Percentiles rank a stretch among this genome's conserved stretches.
Evolutionary conservation across 2,888 invertebrate species (phyloP).

Genomic region (Helicoverpa assulta): DNA sequence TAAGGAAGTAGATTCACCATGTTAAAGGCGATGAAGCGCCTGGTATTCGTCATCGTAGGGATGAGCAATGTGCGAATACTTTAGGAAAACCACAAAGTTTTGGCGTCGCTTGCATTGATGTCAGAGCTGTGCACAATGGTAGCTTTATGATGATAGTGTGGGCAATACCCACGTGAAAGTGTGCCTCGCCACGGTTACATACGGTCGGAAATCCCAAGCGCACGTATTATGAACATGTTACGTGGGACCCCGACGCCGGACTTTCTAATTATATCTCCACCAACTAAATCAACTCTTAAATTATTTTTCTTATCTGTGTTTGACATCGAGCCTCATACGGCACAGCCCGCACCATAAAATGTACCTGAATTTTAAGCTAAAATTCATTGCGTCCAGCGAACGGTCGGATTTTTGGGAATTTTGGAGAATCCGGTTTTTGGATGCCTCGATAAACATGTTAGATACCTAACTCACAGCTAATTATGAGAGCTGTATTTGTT

Average conservation of each 20-base stretch:
- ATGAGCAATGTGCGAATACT: slow-evolving; percentile 36
- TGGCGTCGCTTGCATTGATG: slow-evolving; percentile 22
- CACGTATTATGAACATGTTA: slow-evolving; percentile 67
- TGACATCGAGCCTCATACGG: slow-evolving; percentile 19
- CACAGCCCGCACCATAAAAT: neutral
- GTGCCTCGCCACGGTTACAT: slow-evolving; percentile 66
- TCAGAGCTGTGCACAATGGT: slow-evolving; percentile 59
- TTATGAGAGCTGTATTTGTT: slow-evolving; percentile 34
- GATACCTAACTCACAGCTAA: slow-evolving; percentile 28
- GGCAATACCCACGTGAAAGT: slow-evolving; percentile 84
- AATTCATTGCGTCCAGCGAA: slow-evolving; percentile 24
- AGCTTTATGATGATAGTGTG: slow-evolving; percentile 60
- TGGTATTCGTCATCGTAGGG: neutral
- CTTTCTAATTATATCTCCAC: slow-evolving; percentile 71
- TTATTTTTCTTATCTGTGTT: slow-evolving; percentile 34
- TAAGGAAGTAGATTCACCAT: slow-evolving; percentile 9
- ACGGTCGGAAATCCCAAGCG: slow-evolving; percentile 76
- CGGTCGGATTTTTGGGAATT: slow-evolving; percentile 39
- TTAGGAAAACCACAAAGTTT: slow-evolving; percentile 67
- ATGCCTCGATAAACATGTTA: slow-evolving; percentile 33
- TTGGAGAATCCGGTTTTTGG: slow-evolving; percentile 41
- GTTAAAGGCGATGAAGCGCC: slow-evolving; percentile 12
- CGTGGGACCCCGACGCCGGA: slow-evolving; percentile 64
- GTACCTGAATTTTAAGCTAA: slow-evolving; percentile 3
- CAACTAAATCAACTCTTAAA: slow-evolving; percentile 34